phyloP scores from a whole-genome alignment of 2,888 invertebrate genomes.

The Xestia rhomboidea region DNA sequence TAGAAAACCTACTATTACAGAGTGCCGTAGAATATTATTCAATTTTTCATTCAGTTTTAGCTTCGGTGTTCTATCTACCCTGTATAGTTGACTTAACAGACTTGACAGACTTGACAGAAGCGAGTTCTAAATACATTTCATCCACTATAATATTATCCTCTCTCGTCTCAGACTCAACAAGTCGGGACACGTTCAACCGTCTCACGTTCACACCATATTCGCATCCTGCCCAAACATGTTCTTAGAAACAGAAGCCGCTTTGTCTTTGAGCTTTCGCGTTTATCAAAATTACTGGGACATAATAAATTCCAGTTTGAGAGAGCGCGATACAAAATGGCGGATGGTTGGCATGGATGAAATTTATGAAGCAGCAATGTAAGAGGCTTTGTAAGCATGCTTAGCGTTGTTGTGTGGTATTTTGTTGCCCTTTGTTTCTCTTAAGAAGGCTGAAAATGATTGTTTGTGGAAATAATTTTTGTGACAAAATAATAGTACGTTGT shows the following conservation, averaged over 20 bases:
- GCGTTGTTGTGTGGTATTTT: conserved; percentile 25
- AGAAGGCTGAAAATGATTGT: not conserved
- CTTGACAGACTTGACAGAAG: too few relatives aligned
- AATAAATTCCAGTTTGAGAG: conserved; percentile 65
- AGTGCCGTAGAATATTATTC: not conserved
- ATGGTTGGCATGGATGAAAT: conserved; percentile 56
- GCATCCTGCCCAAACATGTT: conserved; percentile 51
- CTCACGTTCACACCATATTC: conserved; percentile 32
- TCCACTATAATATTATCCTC: not conserved
- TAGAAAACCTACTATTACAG: not conserved
- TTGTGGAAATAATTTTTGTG: not conserved
- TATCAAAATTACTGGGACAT: conserved; percentile 67
- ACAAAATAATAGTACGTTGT: not conserved
- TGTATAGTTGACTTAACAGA: not conserved
- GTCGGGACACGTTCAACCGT: conserved; percentile 51
- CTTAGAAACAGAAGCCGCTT: conserved; percentile 57
- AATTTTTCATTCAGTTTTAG: too few relatives aligned
- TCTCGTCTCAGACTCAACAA: conserved; percentile 41
- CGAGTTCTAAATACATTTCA: conserved; percentile 37
- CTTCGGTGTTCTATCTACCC: too few relatives aligned
- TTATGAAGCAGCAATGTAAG: conserved; percentile 38
- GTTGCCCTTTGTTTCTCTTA: conserved; percentile 18
- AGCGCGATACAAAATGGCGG: conserved; percentile 48
- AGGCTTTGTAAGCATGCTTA: conserved; percentile 45
- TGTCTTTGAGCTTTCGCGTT: conserved; percentile 61